Conservation (phyloP, 2,113 vertebrate species). For the Podiceps cristatus region DNA sequence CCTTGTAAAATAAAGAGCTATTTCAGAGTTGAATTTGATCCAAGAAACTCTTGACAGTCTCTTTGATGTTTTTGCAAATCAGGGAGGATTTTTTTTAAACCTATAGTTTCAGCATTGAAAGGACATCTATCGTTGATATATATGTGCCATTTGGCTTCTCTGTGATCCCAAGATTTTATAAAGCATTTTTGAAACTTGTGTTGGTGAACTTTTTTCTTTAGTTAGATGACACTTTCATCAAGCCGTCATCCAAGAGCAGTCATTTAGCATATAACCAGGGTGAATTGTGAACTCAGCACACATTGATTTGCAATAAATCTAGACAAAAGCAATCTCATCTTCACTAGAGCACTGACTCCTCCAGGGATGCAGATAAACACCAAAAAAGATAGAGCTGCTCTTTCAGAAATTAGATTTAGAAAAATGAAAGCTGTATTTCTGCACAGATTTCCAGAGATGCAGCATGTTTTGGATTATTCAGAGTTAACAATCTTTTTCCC, state of each 20-base stretch:
- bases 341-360: background rate
- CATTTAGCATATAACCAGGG: background rate
- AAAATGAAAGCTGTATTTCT: background rate
- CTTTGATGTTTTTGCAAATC: conserved; percentile 28
- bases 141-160: background rate
- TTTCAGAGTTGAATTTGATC: conserved; percentile 36
- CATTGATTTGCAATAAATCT: conserved; percentile 54
- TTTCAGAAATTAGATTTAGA: conserved; percentile 42
- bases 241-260: background rate
- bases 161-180: background rate
- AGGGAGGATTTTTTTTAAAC: background rate
- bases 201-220: background rate
- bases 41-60: conserved; percentile 11
- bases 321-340: conserved; percentile 41
- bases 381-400: background rate
- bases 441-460: background rate
- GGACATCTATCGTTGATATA: background rate
- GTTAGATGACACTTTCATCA: conserved; percentile 7
- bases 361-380: conserved; percentile 18
- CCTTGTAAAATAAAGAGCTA: conserved; percentile 9
- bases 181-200: background rate
- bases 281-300: conserved; percentile 30
- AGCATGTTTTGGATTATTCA: background rate
- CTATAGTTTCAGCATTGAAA: background rate
- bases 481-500: background rate